Base-by-base conservation (phyloP, 2,888 invertebrate genomes). In the Chloroclystis v-ata region DNA sequence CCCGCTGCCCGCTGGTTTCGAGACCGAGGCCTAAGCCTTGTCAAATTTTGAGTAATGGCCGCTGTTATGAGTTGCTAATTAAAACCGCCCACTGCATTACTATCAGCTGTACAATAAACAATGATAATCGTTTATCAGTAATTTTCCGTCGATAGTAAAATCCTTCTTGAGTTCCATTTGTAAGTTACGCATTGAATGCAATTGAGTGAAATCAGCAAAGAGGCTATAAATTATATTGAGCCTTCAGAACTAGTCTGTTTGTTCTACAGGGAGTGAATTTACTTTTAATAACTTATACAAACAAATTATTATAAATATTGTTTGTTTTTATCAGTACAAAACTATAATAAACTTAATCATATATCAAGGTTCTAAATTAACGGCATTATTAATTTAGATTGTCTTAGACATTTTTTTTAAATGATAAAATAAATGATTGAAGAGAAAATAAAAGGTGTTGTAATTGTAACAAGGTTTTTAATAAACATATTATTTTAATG, bases 191-290 rank as follows among this genome's bases (percentile, higher is more conserved):
- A 10, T 39, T 39, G 20, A 39, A 39, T 39, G 39, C 39, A 29
- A 11, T 39, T 29, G 28, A 38, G 20, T 29, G 39, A 40, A 40
- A 40, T 8, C 29, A 30, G 20, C 12, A 40, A 39, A 35, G 20
- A 16, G 29, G 39, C 20, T 11, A 40, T 40, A 40, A 40, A 29
- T 29, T 40, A 29, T 20, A 29, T 29, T 5, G 16, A 29, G 12
- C 28, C 39, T 39, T 35, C 11, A 24, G 20, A 35, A 35, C 20
- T 35, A 35, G 28, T 48, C n/a, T n/a, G 32, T 30, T 38, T n/a
- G n/a, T 43, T 37, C 43, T 38, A 35, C 35, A 35, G 16, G 35
- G 8, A 16, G 35, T 35, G 32, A 13, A 14, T n/a, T 1, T 2
- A n/a, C 29, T 30, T 29, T 11, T 13, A 10, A 30, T 4, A 30